phyloP scores from a whole-genome alignment of 1,140 invertebrate species.

The Penaeus vannamei region DNA sequence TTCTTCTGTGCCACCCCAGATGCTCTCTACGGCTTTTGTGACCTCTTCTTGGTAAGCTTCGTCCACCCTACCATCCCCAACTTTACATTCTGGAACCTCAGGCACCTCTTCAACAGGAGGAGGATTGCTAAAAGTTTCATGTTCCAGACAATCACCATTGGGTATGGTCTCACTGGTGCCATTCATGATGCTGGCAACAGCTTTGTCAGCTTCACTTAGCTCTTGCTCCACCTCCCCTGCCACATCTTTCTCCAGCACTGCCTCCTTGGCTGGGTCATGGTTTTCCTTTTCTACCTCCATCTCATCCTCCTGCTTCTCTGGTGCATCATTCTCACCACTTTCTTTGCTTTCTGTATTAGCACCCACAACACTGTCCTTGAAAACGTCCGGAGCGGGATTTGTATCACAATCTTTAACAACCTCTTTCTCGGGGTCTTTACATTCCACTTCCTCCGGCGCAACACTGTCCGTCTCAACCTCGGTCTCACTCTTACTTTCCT shows the following conservation, averaged over 20 bases:
- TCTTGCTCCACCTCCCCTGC: slow-evolving; percentile 38
- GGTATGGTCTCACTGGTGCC: slow-evolving; percentile 49
- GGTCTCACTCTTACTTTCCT: neutral
- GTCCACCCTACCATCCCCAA: slow-evolving; percentile 54
- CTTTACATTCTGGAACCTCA: slow-evolving; percentile 60
- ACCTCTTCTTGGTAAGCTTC: slow-evolving; percentile 66
- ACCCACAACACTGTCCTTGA: too few species aligned
- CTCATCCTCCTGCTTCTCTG: slow-evolving; percentile 37
- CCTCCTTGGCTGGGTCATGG: slow-evolving; percentile 42
- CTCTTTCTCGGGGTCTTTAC: slow-evolving; percentile 18
- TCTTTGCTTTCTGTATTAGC: slow-evolving; percentile 36
- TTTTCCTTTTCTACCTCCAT: slow-evolving; percentile 51
- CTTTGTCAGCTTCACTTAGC: slow-evolving; percentile 67
- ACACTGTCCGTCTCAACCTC: neutral
- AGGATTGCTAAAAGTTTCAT: slow-evolving; percentile 47
- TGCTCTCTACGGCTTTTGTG: slow-evolving; percentile 66
- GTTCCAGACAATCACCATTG: slow-evolving; percentile 47
- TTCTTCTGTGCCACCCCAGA: slow-evolving; percentile 62
- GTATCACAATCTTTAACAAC: slow-evolving; percentile 35
- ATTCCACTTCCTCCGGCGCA: neutral
- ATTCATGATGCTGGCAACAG: slow-evolving; percentile 67
- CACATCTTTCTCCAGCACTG: slow-evolving; percentile 30
- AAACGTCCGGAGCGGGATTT: neutral
- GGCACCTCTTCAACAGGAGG: slow-evolving; percentile 48
- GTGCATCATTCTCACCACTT: neutral